Conservation (phyloP, 1,140 invertebrate genomes). For the Cardiocondyla obscurior region DNA sequence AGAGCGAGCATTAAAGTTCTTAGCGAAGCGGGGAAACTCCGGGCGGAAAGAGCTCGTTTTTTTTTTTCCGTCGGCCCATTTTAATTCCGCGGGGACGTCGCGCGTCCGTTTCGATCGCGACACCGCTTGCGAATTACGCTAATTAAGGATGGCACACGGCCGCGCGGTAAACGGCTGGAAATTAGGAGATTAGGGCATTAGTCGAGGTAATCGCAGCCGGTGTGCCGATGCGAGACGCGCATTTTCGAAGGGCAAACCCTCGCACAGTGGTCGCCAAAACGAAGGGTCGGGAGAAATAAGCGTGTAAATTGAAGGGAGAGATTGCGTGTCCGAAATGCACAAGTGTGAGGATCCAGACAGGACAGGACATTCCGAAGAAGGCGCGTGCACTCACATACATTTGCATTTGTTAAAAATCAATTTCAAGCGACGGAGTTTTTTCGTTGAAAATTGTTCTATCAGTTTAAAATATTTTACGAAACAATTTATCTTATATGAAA, state of each 20-base stretch:
- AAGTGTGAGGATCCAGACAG: background rate
- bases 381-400: background rate
- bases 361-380: background rate
- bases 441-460: background rate
- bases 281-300: slow-evolving; percentile 14
- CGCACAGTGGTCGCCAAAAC: background rate
- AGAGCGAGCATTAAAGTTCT: slow-evolving; percentile 19
- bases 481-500: background rate
- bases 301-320: slow-evolving; percentile 33
- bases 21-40: background rate
- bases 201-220: slow-evolving; percentile 19
- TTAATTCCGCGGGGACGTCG: background rate
- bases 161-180: slow-evolving; percentile 39
- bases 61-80: background rate
- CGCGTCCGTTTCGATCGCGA: slow-evolving; percentile 7
- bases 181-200: slow-evolving; percentile 49
- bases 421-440: background rate
- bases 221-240: background rate
- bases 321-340: background rate
- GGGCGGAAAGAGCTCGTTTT: background rate
- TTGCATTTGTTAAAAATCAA: background rate
- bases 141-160: slow-evolving; percentile 28
- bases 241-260: slow-evolving; percentile 31
- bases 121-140: slow-evolving; percentile 8
- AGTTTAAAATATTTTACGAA: background rate